Percentiles rank a stretch among this genome's conserved stretches.
These are phyloP conservation scores for Taphrorychus bicolor DNA, from an alignment of 2,888 invertebrate species.

Conservation along the genomic window DNA sequence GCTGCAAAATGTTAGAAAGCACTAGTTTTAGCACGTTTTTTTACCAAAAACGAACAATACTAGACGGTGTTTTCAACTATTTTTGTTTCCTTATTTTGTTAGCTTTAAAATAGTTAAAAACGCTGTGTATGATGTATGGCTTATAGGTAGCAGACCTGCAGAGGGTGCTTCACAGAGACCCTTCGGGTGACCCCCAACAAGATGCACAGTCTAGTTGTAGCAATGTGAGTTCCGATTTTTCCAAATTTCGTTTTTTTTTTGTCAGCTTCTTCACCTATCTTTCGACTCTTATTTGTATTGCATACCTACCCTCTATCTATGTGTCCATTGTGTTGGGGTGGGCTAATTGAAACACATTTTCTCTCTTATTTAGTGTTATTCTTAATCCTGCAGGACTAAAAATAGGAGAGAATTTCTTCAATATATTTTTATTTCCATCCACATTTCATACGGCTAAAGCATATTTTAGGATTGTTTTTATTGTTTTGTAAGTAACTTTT, in stretches of 20 bases:
- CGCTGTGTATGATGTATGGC: constrained; percentile 41
- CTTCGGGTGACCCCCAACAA: constrained; percentile 64
- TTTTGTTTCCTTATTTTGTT: neutral
- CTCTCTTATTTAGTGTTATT: neutral
- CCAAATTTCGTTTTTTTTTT: constrained; percentile 20
- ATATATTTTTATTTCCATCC: too few relatives aligned
- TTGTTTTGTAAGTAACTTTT: neutral
- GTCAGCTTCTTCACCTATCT: neutral
- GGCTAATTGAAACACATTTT: neutral
- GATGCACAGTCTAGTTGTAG: constrained; percentile 62
- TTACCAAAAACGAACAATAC: neutral
- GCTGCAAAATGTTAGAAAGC: constrained; percentile 3
- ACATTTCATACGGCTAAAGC: too few relatives aligned
- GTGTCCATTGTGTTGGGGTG: neutral
- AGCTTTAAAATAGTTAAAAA: constrained; percentile 29
- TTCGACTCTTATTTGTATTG: constrained; percentile 9
- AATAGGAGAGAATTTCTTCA: neutral
- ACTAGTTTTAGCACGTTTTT: neutral
- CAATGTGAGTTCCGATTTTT: constrained; percentile 50
- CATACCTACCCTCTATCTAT: neutral
- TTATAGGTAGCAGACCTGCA: constrained; percentile 80
- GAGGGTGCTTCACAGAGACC: constrained; percentile 80
- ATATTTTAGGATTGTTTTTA: too few relatives aligned
- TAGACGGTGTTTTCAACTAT: neutral
- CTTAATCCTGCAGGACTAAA: neutral